Evolutionary conservation across 2,797 vertebrate species (phyloP).

Genomic region (Mycteria americana): DNA sequence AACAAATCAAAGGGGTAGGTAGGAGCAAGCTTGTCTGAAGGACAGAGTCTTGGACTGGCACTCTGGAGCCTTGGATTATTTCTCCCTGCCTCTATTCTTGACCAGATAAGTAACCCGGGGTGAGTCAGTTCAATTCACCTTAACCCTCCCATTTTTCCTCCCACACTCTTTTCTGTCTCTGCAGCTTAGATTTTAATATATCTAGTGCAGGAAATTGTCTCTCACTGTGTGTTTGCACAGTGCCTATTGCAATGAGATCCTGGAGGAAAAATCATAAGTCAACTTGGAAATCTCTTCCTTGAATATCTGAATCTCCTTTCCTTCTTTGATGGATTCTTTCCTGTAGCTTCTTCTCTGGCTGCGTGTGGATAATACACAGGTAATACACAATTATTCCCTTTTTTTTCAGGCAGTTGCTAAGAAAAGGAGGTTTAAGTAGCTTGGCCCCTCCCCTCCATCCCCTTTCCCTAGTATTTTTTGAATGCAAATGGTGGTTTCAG

Average conservation of each 20-base stretch:
- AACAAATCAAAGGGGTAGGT: neutral
- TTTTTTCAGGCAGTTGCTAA: neutral
- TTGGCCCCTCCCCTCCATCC: neutral
- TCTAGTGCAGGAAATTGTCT: conserved; percentile 45
- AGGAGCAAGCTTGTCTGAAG: conserved; percentile 2
- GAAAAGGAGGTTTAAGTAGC: neutral
- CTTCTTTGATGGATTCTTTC: conserved; percentile 40
- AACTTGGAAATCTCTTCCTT: conserved; percentile 15
- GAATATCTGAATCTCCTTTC: conserved; percentile 29
- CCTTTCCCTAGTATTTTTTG: neutral
- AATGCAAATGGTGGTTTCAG: neutral
- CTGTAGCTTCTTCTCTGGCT: neutral
- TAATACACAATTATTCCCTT: neutral
- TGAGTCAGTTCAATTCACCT: conserved; percentile 35
- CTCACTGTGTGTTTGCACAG: neutral
- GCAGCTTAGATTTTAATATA: conserved; percentile 37
- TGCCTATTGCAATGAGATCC: conserved; percentile 18
- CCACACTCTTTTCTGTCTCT: conserved; percentile 40
- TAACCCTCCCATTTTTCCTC: conserved; percentile 40
- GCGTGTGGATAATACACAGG: neutral
- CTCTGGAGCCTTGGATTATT: conserved; percentile 24
- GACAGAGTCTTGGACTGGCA: neutral
- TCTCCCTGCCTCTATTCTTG: conserved; percentile 28
- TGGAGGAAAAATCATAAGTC: conserved; percentile 43
- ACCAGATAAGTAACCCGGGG: conserved; percentile 40